Evolutionary conservation across 1,140 invertebrate species (phyloP), one percentile per base, ranked within the genome.

Genomic region (Ectropis grisescens): DNA sequence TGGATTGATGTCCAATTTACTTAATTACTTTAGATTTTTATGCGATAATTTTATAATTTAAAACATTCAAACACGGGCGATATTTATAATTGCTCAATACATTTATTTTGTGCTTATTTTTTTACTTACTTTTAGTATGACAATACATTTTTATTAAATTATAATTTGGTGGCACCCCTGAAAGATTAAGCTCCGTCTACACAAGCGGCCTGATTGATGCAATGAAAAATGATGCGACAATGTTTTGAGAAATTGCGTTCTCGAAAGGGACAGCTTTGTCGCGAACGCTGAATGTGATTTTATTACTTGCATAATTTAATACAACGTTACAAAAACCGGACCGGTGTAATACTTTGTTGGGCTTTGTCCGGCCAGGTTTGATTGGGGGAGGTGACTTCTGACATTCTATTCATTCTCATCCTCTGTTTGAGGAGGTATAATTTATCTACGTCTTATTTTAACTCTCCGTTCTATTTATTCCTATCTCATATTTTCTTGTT

Each of bases 171-270:
- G 52, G 6, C 59, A 75, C 13, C 67, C 67, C 58, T 69, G 39
- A 47, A 23, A 16, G 6, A 31, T 15, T 27, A 44, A 41, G 40
- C 36, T 33, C 35, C 33, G 35, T 58, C 47, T 37, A 50, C 41
- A 54, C 53, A 66, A 64, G 57, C 53, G 40, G 37, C 42, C 60
- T 72, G 75, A 75, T 80, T 76, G 75, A 76, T 55, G 67, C 62
- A 65, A 70, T 74, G 68, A 80, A 67, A 72, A 76, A 80, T 75
- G 75, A 76, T 43, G 66, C 58, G 56, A 75, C 58, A 71, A 75
- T 64, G 55, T 76, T 74, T 62, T 72, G 67, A 72, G 69, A 74
- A 75, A 70, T 74, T 58, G 57, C 58, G 47, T 61, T 32, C 54
- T 58, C 34, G 29, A 43, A 44, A 54, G 50, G 65, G 68, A 59